Percentiles rank a stretch among this genome's conserved stretches.
These are phyloP conservation scores for Trochalopteron elliotii DNA, from an alignment of 2,113 vertebrate genomes.

Conservation along the genomic window DNA sequence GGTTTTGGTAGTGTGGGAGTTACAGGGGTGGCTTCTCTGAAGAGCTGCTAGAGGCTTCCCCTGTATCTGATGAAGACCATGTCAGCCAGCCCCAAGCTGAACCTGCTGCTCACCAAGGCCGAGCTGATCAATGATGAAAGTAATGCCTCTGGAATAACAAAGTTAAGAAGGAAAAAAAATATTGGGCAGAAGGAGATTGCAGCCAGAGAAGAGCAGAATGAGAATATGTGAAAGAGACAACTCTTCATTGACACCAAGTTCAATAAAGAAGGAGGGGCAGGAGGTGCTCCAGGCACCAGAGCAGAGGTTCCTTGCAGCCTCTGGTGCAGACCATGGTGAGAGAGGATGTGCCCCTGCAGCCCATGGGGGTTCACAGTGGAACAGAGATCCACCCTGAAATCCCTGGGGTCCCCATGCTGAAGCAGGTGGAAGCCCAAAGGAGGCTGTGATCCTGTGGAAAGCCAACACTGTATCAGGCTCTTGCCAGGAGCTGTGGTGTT, in stretches of 20 bases:
- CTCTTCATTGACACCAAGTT: background rate
- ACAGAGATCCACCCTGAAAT: background rate
- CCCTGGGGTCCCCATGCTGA: too few species aligned
- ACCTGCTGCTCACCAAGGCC: background rate
- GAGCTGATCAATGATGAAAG: fast-evolving
- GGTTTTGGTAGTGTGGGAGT: background rate
- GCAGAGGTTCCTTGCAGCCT: background rate
- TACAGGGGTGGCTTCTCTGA: background rate
- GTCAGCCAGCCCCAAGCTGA: background rate
- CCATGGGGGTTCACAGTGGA: background rate
- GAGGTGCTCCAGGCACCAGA: background rate
- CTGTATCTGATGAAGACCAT: background rate
- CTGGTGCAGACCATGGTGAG: background rate
- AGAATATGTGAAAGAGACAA: background rate
- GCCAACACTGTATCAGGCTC: background rate
- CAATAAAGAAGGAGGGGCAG: background rate
- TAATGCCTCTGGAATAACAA: background rate
- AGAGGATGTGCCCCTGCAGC: background rate
- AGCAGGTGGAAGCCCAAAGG: background rate
- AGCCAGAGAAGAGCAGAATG: background rate
- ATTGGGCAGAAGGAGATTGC: background rate
- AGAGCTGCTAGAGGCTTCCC: background rate
- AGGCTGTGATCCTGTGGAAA: background rate
- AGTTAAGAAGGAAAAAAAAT: background rate
- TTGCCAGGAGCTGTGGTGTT: background rate